These are phyloP conservation scores for Arenaria interpres DNA, from an alignment of 2,113 vertebrate genomes.

Conservation along the genomic window DNA sequence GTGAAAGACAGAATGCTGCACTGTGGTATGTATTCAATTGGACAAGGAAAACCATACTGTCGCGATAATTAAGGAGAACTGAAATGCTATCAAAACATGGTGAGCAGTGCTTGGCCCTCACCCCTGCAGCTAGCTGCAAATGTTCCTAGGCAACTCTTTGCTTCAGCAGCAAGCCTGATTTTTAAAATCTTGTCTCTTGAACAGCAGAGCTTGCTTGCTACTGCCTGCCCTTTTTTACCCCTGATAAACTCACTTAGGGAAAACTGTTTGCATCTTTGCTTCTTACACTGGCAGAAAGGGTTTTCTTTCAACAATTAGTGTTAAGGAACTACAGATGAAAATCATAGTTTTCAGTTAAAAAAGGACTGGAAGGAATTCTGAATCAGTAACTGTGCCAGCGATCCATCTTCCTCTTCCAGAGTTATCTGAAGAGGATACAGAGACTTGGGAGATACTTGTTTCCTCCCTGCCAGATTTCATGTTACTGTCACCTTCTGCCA, in stretches of 20 bases:
- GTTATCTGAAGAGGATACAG: background rate
- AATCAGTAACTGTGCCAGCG: background rate
- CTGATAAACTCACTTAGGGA: background rate
- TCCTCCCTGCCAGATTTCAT: background rate
- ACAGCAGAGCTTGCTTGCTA: background rate
- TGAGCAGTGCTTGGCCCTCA: background rate
- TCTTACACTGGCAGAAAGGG: background rate
- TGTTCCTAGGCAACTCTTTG: background rate
- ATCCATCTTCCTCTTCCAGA: background rate
- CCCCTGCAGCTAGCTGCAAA: background rate
- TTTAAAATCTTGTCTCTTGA: background rate
- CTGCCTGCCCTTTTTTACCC: background rate
- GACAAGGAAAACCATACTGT: background rate
- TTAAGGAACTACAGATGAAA: background rate
- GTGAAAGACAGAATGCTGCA: constrained; percentile 56
- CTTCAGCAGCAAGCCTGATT: background rate
- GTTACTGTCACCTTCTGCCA: background rate
- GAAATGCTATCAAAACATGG: background rate
- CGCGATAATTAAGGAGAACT: background rate
- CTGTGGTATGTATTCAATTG: constrained; percentile 55
- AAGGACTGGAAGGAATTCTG: background rate
- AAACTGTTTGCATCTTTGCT: background rate
- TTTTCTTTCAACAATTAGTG: background rate
- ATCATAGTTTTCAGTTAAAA: background rate
- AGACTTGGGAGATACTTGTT: background rate